Evolutionary conservation across 2,888 invertebrate species (phyloP).

Genomic region (Ferdinandea cuprea): DNA sequence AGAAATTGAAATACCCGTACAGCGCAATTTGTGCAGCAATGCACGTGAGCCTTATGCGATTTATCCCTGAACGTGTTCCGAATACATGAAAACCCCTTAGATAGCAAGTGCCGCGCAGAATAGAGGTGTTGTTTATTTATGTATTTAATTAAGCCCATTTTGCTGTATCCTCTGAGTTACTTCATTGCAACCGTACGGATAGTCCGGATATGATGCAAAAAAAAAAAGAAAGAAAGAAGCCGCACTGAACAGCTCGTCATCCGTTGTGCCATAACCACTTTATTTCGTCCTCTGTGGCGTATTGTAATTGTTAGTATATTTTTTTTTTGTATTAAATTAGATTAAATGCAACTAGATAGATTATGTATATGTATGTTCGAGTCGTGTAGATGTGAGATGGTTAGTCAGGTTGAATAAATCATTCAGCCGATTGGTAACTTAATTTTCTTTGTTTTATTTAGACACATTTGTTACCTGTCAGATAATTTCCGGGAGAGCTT

Average conservation of each 20-base stretch:
- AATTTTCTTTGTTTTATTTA: no score
- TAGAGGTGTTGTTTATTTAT: constrained; percentile 6
- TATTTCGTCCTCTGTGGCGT: neutral
- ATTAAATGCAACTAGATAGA: no score
- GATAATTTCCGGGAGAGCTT: no score
- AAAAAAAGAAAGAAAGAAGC: neutral
- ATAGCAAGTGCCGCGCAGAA: constrained; percentile 1
- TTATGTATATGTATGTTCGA: no score
- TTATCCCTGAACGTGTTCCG: constrained; percentile 48
- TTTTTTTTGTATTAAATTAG: neutral
- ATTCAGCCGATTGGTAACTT: no score
- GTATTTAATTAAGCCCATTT: constrained; percentile 23
- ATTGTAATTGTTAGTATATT: neutral
- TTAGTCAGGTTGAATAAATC: no score
- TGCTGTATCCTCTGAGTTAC: neutral
- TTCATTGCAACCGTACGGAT: constrained; percentile 10
- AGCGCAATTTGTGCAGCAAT: constrained; percentile 16
- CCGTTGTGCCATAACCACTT: neutral
- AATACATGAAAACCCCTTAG: constrained; percentile 47
- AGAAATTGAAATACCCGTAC: neutral
- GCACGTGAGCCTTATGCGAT: constrained; percentile 12
- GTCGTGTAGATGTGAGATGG: no score
- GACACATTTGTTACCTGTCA: no score
- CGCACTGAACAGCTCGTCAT: constrained; percentile 1
- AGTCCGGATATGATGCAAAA: neutral